Evolutionary conservation across 2,888 invertebrate species (phyloP).

Genomic region (Furcula furcula): DNA sequence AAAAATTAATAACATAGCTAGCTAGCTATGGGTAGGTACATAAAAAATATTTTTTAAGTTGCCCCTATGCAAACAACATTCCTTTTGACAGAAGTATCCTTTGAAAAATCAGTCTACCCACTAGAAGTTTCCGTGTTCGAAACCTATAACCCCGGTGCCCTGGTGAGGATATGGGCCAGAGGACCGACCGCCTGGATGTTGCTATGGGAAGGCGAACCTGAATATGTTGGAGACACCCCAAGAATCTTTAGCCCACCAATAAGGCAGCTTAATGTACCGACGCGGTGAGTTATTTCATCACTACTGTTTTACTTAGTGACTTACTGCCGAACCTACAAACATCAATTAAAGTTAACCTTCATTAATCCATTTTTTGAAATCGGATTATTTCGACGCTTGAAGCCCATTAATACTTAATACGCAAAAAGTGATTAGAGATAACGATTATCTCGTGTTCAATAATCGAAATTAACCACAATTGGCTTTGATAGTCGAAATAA

Average conservation of each 20-base stretch:
- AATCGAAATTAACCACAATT: no score
- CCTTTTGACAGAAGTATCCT: constrained; percentile 82
- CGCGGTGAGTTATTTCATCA: constrained; percentile 56
- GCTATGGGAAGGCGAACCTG: constrained; percentile 89
- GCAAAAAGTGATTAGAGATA: no score
- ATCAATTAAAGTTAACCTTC: no score
- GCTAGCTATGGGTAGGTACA: no score
- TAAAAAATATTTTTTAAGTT: constrained; percentile 6
- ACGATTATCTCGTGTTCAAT: no score
- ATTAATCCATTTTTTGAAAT: no score
- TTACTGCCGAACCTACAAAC: no score
- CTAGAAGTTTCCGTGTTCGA: constrained; percentile 89
- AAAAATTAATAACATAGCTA: no score
- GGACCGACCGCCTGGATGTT: constrained; percentile 83
- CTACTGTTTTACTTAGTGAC: no score
- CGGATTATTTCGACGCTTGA: no score
- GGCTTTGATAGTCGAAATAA: no score
- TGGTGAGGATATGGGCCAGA: constrained; percentile 90
- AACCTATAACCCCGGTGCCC: constrained; percentile 92
- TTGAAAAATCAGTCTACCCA: constrained; percentile 85
- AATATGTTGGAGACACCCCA: constrained; percentile 82
- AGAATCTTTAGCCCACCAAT: constrained; percentile 90
- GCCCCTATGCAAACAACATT: constrained; percentile 39
- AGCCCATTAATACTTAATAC: no score
- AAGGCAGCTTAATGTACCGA: constrained; percentile 72